A percentile compares a stretch with the other conserved stretches of the same genome.
Conservation (phyloP, 1,140 invertebrate species). For the Heterodera schachtii region DNA sequence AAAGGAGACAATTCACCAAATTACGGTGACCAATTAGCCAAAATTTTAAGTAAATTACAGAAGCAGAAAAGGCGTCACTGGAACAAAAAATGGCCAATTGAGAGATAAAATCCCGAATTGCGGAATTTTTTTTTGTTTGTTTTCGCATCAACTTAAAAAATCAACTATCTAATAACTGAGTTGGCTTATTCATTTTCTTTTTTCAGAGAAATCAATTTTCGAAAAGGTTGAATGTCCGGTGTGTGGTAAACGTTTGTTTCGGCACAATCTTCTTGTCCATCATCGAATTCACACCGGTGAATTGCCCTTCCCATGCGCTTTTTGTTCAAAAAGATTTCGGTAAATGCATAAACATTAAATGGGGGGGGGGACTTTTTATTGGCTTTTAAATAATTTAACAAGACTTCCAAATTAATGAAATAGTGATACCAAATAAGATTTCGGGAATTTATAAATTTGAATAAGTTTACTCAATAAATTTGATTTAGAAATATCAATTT, state of each 20-base stretch:
- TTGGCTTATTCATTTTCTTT: not conserved
- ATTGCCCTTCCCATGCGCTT: slow-evolving; percentile 66
- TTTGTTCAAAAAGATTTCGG: slow-evolving; percentile 65
- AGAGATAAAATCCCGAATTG: too few relatives aligned
- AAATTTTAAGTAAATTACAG: not conserved
- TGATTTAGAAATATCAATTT: too few relatives aligned
- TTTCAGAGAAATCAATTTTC: not conserved
- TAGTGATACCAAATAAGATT: too few relatives aligned
- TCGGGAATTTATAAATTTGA: too few relatives aligned
- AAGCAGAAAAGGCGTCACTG: not conserved
- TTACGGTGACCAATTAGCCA: not conserved
- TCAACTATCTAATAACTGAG: too few relatives aligned
- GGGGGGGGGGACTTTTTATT: too few relatives aligned
- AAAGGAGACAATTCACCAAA: not conserved
- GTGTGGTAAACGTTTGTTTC: slow-evolving; percentile 54
- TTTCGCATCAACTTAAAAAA: too few relatives aligned
- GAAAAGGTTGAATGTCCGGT: slow-evolving; percentile 57
- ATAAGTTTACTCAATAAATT: too few relatives aligned
- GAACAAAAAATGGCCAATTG: not conserved
- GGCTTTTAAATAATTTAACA: too few relatives aligned
- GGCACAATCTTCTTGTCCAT: slow-evolving; percentile 61
- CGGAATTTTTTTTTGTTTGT: too few relatives aligned
- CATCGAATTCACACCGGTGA: slow-evolving; percentile 67
- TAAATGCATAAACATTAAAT: too few relatives aligned
- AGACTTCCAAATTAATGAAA: too few relatives aligned